Percentiles rank a stretch among this genome's conserved stretches.
Evolutionary conservation across 2,113 vertebrate species (phyloP).

Genomic region (human): DNA sequence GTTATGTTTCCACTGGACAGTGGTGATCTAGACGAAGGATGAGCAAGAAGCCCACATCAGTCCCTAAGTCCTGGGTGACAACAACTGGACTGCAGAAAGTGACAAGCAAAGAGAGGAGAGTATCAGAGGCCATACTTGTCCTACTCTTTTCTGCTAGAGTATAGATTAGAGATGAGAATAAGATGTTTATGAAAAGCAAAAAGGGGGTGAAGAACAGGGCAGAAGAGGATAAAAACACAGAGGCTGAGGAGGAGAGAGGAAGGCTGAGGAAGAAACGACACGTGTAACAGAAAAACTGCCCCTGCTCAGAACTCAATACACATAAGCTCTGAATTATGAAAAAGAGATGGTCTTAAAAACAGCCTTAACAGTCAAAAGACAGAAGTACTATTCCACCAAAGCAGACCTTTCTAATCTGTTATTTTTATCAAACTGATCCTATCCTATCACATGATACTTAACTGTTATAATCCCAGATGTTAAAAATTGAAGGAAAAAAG

Average conservation of each 20-base stretch:
- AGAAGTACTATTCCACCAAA: not conserved
- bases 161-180: not conserved
- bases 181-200: not conserved
- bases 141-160: not conserved
- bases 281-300: not conserved
- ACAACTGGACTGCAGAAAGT: not conserved
- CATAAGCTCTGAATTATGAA: slow-evolving; percentile 10
- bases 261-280: not conserved
- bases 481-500: not conserved
- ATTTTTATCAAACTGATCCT: not conserved
- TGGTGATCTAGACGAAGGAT: not conserved
- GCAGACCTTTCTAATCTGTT: not conserved
- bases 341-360: not conserved
- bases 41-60: not conserved
- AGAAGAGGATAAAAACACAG: not conserved
- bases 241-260: not conserved
- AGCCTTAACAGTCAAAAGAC: not conserved
- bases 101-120: not conserved
- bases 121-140: not conserved
- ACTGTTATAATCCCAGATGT: slow-evolving; percentile 14
- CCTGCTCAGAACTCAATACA: not conserved
- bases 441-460: not conserved
- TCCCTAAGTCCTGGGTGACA: not conserved
- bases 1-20: not conserved
- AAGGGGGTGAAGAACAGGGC: not conserved